Conservation (phyloP, 2,888 invertebrate genomes). For the Cerceris ruficornis region DNA sequence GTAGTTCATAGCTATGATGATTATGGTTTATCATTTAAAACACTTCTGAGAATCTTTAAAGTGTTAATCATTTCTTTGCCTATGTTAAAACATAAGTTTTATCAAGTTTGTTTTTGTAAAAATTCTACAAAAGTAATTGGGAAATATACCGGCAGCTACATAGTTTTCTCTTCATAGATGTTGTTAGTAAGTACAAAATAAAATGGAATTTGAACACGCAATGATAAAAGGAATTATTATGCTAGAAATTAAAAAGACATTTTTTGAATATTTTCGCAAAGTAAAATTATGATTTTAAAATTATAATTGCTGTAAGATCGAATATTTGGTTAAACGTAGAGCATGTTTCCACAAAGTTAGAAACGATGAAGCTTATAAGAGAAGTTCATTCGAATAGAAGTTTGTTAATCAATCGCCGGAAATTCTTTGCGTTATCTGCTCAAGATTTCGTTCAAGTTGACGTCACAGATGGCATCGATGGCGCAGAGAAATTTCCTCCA, state of each 20-base stretch:
- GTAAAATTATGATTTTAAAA: background rate
- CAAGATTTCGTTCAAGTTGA: background rate
- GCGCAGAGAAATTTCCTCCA: background rate
- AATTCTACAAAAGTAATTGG: no score
- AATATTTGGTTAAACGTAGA: background rate
- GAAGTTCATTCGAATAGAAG: conserved; percentile 4
- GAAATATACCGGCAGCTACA: no score
- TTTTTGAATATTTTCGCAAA: background rate
- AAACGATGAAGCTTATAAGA: background rate
- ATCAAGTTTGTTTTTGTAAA: no score
- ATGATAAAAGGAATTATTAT: no score
- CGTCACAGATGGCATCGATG: background rate
- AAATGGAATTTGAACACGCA: no score
- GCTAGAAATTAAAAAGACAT: background rate
- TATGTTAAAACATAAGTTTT: no score
- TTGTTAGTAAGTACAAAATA: no score
- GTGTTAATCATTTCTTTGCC: no score
- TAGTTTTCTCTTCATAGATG: no score
- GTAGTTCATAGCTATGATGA: no score
- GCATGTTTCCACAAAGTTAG: conserved; percentile 6
- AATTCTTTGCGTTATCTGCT: conserved; percentile 12
- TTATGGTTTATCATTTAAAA: no score
- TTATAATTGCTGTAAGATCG: background rate
- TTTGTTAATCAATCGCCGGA: conserved; percentile 25
- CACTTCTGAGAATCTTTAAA: no score